A percentile compares a stretch with the other conserved stretches of the same genome.
Conservation (phyloP, 2,797 vertebrate species). For the Chelonia mydas region DNA sequence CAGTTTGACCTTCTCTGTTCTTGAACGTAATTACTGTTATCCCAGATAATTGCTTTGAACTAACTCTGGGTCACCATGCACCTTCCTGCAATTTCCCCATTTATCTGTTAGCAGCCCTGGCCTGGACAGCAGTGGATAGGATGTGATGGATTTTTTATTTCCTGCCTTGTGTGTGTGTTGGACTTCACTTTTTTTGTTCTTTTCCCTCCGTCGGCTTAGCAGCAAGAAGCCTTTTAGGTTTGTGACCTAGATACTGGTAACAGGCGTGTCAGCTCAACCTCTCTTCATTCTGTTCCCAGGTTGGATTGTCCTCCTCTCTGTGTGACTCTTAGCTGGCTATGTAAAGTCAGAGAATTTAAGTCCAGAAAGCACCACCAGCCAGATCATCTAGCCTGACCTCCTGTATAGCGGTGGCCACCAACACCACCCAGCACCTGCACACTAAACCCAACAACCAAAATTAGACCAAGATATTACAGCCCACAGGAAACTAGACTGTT, state of each 20-base stretch:
- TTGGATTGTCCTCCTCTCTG: neutral
- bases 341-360: neutral
- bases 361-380: neutral
- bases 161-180: neutral
- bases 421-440: neutral
- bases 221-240: neutral
- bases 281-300: neutral
- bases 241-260: neutral
- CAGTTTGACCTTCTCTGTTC: slow-evolving; percentile 68
- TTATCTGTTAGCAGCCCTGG: slow-evolving; percentile 15
- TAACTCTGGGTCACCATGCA: slow-evolving; percentile 16
- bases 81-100: slow-evolving; percentile 41
- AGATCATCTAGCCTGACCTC: neutral
- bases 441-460: neutral
- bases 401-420: neutral
- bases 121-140: neutral
- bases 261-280: neutral
- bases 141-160: neutral
- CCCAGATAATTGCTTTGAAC: slow-evolving; percentile 69
- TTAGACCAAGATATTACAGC: neutral
- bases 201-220: neutral
- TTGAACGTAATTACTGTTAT: slow-evolving; percentile 65
- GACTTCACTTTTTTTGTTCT: neutral
- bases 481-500: neutral
- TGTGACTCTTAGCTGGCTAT: neutral